Evolutionary conservation across 2,113 vertebrate species (phyloP), one percentile per base, ranked within the genome.

Genomic region (Engystomops pustulosus): DNA sequence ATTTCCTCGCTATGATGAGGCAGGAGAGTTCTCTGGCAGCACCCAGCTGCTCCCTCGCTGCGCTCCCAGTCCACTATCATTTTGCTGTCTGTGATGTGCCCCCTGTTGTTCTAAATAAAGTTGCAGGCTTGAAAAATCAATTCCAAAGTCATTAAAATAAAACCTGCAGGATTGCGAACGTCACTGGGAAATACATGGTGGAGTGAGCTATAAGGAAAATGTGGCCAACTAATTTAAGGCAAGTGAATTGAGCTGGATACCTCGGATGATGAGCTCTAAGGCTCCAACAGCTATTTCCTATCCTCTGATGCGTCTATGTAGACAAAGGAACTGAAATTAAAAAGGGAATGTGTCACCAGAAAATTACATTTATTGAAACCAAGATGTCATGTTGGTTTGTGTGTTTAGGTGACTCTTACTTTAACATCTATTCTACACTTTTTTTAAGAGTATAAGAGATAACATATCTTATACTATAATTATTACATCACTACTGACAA

Each of bases 1-100:
- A 74, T 83, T 83, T 83, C 53, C 81, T 83, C 32, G 69, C 81
- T 83, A 15, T 75, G 36, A 45, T 83, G 34, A 45, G 23, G 53
- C 36, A 32, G 41, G 17, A n/a, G 30, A 10, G 23, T 75, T 75
- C 58, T 17, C 58, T 17, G 1, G 30, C 41, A 68, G 78, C 41
- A 25, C 60, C 69, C 69, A 75, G 70, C 81, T 83, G 81, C 27
- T 83, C 51, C 53, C 41, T 71, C 62, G n/a, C 51, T 41, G 23
- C 18, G 17, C 12, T 25, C n/a, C 11, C 38, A 32, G 68, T 30
- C 34, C 58, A 27, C 79, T 69, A 38, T 80, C 8, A 65, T 78
- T 78, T 36, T 8, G 34, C 6, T 20, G 41, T 41, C n/a, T 79
- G 41, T 60, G 36, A 79, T 27, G 32, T 67, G 75, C 47, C 58